Evolutionary conservation across 2,797 vertebrate species (phyloP), one percentile per base, ranked within the genome.

Genomic region (Myotis vivesi): DNA sequence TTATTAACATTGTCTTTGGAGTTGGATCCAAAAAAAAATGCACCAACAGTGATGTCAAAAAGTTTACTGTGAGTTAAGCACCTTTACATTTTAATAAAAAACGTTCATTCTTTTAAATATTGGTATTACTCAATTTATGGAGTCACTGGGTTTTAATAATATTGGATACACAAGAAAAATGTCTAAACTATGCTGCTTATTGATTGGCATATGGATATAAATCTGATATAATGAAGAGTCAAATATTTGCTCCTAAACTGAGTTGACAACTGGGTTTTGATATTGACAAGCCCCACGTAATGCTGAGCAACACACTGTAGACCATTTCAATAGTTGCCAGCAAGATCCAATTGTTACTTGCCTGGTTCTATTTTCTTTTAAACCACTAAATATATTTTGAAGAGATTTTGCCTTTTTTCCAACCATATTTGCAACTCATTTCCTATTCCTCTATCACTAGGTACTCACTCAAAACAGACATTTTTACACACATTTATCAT

Each of bases 241-340:
- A 87, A 95, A 86, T 77, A 84, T 92, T 92, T 92, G 10, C 62
- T 81, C 28, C 69, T 81, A 85, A 95, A 94, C 62, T 79, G 36
- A 92, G 55, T 44, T 90, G 82, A 92, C 49, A 94, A 28, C 11
- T 49, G 30, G 16, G 8, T 69, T 86, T 91, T 95, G 49, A 73
- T 91, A 83, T 33, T 92, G 49, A 51, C 28, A 75, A 86, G 64
- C 33, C n/a, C 20, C n/a, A 51, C 5, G 6, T 51, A 85, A 80
- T 17, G 0, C 10, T 69, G 17, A 88, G 80, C 8, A 55, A 33
- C 53, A 49, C 0, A 57, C 2, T 25, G 4, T 33, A 57, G 16
- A 66, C 3, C 1, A 79, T 82, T 82, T 83, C 51, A 77, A 46
- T 17, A 75, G 13, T 23, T 80, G 13, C 23, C 38, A 38, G n/a